Conservation (phyloP, 2,888 invertebrate species). For the Harpalus rufipes region DNA sequence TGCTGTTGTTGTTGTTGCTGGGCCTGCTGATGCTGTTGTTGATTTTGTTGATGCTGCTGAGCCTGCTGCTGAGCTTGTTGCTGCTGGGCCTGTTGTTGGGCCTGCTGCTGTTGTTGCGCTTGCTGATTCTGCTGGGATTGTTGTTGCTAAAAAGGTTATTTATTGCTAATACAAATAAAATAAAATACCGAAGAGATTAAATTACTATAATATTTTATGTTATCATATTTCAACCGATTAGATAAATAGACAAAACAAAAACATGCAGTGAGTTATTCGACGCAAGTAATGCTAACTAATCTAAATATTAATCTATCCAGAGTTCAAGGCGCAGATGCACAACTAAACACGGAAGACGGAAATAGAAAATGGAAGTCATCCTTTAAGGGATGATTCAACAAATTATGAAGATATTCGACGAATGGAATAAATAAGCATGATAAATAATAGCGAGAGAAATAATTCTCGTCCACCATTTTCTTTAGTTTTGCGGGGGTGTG, state of each 20-base stretch:
- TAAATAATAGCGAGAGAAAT: slow-evolving; percentile 5
- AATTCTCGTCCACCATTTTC: slow-evolving; percentile 61
- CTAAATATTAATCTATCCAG: neutral
- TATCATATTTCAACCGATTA: slow-evolving; percentile 29
- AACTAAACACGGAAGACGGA: slow-evolving; percentile 22
- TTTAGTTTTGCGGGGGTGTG: slow-evolving; percentile 33
- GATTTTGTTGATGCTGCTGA: slow-evolving; percentile 70
- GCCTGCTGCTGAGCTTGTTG: slow-evolving; percentile 72
- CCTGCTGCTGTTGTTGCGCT: slow-evolving; percentile 47
- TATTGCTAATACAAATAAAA: slow-evolving; percentile 19
- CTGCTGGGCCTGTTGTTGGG: slow-evolving; percentile 71
- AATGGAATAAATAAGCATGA: neutral
- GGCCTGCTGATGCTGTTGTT: slow-evolving; percentile 73
- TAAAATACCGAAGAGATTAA: neutral
- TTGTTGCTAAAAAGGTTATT: slow-evolving; percentile 67
- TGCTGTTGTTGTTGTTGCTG: slow-evolving; percentile 72
- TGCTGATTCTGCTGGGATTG: slow-evolving; percentile 69
- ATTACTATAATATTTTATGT: slow-evolving; percentile 9
- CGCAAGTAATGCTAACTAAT: too few relatives aligned
- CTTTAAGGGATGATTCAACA: slow-evolving; percentile 4
- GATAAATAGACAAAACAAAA: slow-evolving; percentile 37
- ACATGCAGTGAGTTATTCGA: slow-evolving; percentile 25
- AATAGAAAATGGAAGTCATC: neutral
- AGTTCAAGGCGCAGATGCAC: slow-evolving; percentile 41
- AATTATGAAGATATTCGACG: too few relatives aligned